phyloP scores from a whole-genome alignment of 1,140 invertebrate species.

The Leguminivora glycinivorella region DNA sequence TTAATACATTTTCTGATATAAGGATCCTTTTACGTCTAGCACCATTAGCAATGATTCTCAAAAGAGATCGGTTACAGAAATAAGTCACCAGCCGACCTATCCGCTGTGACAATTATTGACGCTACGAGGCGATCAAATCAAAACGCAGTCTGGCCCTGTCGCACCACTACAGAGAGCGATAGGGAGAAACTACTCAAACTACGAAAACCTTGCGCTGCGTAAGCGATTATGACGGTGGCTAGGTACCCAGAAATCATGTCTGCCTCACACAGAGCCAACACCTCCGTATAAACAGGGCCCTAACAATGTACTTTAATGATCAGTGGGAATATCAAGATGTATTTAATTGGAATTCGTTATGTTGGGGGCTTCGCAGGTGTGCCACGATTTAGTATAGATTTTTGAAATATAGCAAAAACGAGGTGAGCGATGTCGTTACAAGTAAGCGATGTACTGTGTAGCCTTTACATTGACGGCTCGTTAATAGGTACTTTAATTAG shows the following conservation, averaged over 20 bases:
- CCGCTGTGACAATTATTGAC: too few relatives aligned
- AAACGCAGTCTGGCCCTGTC: too few relatives aligned
- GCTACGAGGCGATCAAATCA: too few relatives aligned
- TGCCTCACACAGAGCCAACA: constrained; percentile 45
- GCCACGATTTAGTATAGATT: constrained; percentile 12
- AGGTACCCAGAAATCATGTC: constrained; percentile 42
- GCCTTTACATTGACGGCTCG: too few relatives aligned
- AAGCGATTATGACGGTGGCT: too few relatives aligned
- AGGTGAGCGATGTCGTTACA: not conserved
- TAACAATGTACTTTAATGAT: constrained; percentile 70
- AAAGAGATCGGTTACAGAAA: constrained; percentile 27
- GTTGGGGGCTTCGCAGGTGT: constrained; percentile 59
- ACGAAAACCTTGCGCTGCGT: too few relatives aligned
- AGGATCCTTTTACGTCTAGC: not conserved
- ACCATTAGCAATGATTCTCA: constrained; percentile 22
- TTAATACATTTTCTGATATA: not conserved
- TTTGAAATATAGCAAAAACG: not conserved
- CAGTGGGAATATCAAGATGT: constrained; percentile 68
- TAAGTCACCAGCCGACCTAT: too few relatives aligned
- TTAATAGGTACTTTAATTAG: too few relatives aligned
- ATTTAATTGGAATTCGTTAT: constrained; percentile 69
- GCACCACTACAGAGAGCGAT: too few relatives aligned
- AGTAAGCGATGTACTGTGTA: too few relatives aligned
- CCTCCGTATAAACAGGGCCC: constrained; percentile 44
- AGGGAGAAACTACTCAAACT: too few relatives aligned